Evolutionary conservation across 2,113 vertebrate species (phyloP), one percentile per base, ranked within the genome.

Genomic region (Hucho hucho): DNA sequence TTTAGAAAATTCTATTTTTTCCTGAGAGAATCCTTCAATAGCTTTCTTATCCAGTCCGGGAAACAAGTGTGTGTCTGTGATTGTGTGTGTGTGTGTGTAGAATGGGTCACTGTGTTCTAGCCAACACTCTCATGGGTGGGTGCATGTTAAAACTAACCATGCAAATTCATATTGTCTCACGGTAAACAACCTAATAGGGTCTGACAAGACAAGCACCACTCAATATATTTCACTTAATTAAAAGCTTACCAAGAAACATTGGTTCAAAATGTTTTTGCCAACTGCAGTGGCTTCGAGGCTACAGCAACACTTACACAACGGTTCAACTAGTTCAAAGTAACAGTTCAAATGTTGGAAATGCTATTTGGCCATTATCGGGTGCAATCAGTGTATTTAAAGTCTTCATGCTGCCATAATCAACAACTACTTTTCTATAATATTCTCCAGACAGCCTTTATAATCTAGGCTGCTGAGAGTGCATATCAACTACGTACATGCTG

Each of bases 11-110:
- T 88, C 89, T 75, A 89, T 91, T 89, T 91, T 90, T 92, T 92
- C 92, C 93, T 93, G 93, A 94, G 93, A 93, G 91, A 92, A 92
- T 93, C 90, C 90, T 93, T 93, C 91, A 92, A 91, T 89, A 92
- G 84, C 90, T 90, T 92, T 91, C 83, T 89, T 88, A 88, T 89
- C 88, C 85, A 88, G 83, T 87, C 83, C 87, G 84, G 87, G 84
- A 80, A 83, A 82, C 89, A 85, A 76, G 79, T 88, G 80, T 86
- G 85, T 81, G 69, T 74, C 76, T 75, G 67, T 76, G 79, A 78
- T 76, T 68, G 69, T 73, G 72, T 77, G 70, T 73, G 72, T 77
- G 29, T 67, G 75, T 65, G 32, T 20, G 53, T 73, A 64, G 37
- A 32, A 37, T 61, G 4, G 64, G 69, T 56, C 76, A 76, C 69